Percentiles rank a stretch among this genome's conserved stretches.
Conservation (phyloP, 1,140 invertebrate species). For the Drosophila insularis region DNA sequence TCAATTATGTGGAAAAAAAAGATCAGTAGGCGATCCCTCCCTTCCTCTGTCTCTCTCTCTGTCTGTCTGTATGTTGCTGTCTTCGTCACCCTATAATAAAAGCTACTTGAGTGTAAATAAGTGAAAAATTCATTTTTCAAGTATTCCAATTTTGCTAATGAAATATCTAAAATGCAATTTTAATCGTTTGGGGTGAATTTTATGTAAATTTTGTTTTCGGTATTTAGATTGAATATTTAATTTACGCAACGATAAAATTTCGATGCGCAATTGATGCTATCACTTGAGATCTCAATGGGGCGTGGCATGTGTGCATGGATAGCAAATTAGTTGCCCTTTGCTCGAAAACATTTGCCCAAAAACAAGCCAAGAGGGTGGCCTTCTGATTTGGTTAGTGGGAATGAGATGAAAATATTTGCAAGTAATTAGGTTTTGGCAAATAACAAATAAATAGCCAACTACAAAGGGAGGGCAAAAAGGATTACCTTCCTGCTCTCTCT, state of each 20-base stretch:
- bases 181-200: constrained; percentile 29
- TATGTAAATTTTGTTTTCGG: constrained; percentile 30
- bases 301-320: constrained; percentile 27
- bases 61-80: background rate
- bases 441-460: constrained; percentile 37
- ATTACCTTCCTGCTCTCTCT: constrained; percentile 21
- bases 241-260: constrained; percentile 62
- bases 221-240: constrained; percentile 42
- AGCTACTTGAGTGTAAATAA: constrained; percentile 71
- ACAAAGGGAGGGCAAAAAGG: background rate
- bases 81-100: constrained; percentile 9
- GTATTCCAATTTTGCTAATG: constrained; percentile 69
- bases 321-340: constrained; percentile 39
- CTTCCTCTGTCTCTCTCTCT: background rate
- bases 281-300: constrained; percentile 61
- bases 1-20: constrained; percentile 45
- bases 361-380: background rate
- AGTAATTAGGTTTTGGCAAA: constrained; percentile 69
- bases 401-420: constrained; percentile 62
- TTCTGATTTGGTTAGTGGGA: constrained; percentile 1
- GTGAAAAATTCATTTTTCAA: constrained; percentile 60
- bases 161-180: constrained; percentile 42
- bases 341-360: constrained; percentile 2
- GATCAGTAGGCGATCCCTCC: background rate
- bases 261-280: constrained; percentile 74